Percentiles rank a stretch among this genome's conserved stretches.
Conservation (phyloP, 2,113 vertebrate species). For the Chaetodon auriga region DNA sequence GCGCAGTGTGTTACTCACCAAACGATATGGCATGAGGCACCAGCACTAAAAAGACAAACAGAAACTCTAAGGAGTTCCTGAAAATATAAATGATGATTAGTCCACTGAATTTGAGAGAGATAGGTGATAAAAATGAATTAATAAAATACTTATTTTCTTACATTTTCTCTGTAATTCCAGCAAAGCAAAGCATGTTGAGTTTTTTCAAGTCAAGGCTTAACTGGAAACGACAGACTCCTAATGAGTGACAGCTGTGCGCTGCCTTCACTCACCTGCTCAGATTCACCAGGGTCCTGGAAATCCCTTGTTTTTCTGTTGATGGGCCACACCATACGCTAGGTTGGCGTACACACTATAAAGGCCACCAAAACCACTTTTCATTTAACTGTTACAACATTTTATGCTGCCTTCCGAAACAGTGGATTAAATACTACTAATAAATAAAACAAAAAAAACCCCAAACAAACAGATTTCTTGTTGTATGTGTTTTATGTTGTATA, state of each 20-base stretch:
- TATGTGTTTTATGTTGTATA: too few species aligned
- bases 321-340: background rate
- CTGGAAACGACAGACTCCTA: slow-evolving; percentile 11
- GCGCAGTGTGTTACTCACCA: slow-evolving; percentile 60
- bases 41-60: slow-evolving; percentile 51
- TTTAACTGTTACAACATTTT: background rate
- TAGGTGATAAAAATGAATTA: background rate
- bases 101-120: background rate
- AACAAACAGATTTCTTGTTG: too few species aligned
- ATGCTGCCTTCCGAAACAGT: background rate
- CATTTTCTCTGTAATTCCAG: slow-evolving; percentile 45
- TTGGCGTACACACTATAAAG: too few species aligned
- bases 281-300: background rate
- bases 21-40: slow-evolving; percentile 38
- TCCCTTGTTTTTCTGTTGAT: background rate
- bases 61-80: slow-evolving; percentile 59
- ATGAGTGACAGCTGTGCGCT: slow-evolving; percentile 70
- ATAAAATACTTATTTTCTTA: slow-evolving; percentile 18
- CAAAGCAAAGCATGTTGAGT: slow-evolving; percentile 1
- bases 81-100: background rate
- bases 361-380: background rate
- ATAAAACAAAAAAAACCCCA: too few species aligned
- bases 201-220: background rate
- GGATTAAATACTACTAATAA: background rate
- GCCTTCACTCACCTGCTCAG: slow-evolving; percentile 25